Conservation (phyloP, 2,888 invertebrate genomes). For the Magallana nippona region DNA sequence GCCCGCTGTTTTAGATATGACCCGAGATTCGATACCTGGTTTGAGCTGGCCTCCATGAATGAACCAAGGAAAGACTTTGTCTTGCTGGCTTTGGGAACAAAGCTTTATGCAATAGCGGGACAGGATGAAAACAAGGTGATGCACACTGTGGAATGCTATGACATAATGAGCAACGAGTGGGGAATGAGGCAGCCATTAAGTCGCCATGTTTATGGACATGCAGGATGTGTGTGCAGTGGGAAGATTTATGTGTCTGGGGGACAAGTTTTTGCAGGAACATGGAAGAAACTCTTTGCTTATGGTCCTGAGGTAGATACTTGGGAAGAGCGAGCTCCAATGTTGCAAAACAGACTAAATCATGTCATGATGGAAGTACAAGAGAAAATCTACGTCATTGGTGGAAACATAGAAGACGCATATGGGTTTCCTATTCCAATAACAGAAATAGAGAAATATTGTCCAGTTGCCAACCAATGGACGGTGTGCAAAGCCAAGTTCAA, state of each 20-base stretch:
- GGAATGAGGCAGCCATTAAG: constrained; percentile 71
- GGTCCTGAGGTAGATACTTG: constrained; percentile 71
- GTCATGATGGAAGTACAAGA: constrained; percentile 71
- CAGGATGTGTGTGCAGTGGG: constrained; percentile 72
- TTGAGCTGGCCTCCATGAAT: constrained; percentile 77
- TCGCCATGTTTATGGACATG: constrained; percentile 77
- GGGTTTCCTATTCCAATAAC: constrained; percentile 77
- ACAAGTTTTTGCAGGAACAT: constrained; percentile 77
- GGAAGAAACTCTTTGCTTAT: constrained; percentile 73
- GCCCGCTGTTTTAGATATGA: constrained; percentile 79
- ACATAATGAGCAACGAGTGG: constrained; percentile 77
- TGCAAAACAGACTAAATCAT: constrained; percentile 75
- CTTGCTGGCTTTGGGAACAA: constrained; percentile 68
- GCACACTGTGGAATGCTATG: constrained; percentile 77
- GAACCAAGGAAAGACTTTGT: constrained; percentile 79
- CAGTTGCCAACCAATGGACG: constrained; percentile 74
- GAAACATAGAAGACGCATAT: constrained; percentile 77
- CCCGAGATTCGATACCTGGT: constrained; percentile 78
- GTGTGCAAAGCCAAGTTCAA: constrained; percentile 71
- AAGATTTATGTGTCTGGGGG: constrained; percentile 77
- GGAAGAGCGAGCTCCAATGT: constrained; percentile 74
- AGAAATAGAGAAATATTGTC: constrained; percentile 73
- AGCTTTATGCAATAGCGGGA: constrained; percentile 76
- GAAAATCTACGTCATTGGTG: constrained; percentile 76
- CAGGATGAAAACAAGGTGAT: constrained; percentile 79